These are phyloP conservation scores for Leptinotarsa haldemani DNA, from an alignment of 2,888 invertebrate species.

Conservation along the genomic window DNA sequence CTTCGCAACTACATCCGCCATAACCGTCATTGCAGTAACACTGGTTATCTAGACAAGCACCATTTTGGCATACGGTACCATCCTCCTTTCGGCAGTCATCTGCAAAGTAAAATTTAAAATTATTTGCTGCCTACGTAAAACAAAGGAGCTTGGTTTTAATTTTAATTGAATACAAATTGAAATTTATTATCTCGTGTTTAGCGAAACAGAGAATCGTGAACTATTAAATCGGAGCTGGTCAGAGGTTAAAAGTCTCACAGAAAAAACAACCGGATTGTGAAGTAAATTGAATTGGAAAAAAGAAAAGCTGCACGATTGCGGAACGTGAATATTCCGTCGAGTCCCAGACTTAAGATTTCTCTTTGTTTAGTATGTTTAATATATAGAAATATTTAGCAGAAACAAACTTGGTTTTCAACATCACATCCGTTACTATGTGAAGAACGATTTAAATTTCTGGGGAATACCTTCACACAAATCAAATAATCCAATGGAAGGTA, in stretches of 20 bases:
- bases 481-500: too few species aligned
- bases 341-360: too few species aligned
- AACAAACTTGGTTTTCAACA: too few species aligned
- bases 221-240: constrained; percentile 35
- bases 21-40: constrained; percentile 97
- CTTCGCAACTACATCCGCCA: constrained; percentile 94
- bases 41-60: constrained; percentile 91
- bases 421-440: too few species aligned
- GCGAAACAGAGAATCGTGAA: constrained; percentile 45
- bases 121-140: neutral
- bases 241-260: constrained; percentile 31
- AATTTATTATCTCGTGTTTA: constrained; percentile 33
- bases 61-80: constrained; percentile 90
- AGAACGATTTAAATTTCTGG: too few species aligned
- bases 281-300: constrained; percentile 49
- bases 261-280: constrained; percentile 41
- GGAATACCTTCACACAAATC: too few species aligned
- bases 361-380: too few species aligned
- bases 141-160: constrained; percentile 20
- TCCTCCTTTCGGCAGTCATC: constrained; percentile 94
- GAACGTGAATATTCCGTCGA: constrained; percentile 49
- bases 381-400: too few species aligned
- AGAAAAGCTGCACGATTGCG: constrained; percentile 47
- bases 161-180: constrained; percentile 36
- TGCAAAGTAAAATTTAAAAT: constrained; percentile 64